Conservation (phyloP, 2,888 invertebrate species). For the Macaria notata region DNA sequence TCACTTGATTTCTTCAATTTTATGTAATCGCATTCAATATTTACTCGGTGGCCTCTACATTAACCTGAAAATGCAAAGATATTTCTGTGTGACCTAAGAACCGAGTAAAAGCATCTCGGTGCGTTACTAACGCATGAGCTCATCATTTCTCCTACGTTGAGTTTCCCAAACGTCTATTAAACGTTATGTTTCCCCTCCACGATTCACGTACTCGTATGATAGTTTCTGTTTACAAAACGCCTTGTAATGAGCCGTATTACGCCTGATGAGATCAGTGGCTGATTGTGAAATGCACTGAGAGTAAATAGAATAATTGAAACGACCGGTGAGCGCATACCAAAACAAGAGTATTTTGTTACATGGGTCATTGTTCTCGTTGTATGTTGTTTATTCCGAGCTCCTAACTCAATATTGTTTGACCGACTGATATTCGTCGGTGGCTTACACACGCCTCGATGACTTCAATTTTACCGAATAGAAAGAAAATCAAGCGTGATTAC, state of each 20-base stretch:
- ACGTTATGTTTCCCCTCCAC: no score
- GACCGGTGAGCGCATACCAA: conserved; percentile 23
- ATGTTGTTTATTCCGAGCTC: conserved; percentile 22
- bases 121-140: no score
- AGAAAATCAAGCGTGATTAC: conserved; percentile 10
- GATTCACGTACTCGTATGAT: no score
- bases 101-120: no score
- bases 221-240: conserved; percentile 4
- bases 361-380: conserved; percentile 27
- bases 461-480: conserved; percentile 19
- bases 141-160: no score
- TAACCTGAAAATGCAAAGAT: no score
- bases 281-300: conserved; percentile 9
- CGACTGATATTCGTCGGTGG: background rate
- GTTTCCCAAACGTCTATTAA: no score
- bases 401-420: conserved; percentile 22
- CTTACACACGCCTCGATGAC: conserved; percentile 19
- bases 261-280: conserved; percentile 12
- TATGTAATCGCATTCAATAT: no score
- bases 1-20: no score
- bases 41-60: no score
- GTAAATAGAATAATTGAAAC: conserved; percentile 13
- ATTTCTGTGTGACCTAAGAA: no score
- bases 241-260: background rate
- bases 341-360: conserved; percentile 24